Base-by-base conservation (phyloP, 2,888 invertebrate species). In the Odontomyia ornata region DNA sequence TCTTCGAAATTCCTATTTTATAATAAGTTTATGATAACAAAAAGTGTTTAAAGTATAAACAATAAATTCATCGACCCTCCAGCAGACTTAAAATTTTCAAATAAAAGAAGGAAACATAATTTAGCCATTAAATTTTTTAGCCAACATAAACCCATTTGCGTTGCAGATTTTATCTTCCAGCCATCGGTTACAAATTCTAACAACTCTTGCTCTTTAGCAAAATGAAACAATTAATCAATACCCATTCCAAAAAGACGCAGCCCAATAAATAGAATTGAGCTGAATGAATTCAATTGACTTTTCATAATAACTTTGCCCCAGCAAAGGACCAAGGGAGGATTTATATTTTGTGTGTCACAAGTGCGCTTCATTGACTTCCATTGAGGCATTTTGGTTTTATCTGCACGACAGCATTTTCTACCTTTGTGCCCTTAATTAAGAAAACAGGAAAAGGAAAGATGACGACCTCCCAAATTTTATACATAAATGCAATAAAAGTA, bases 211-310 rank as follows among this genome's bases (percentile, higher is more conserved):
- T n/a, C n/a, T n/a, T n/a, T n/a, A n/a, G n/a, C n/a, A n/a, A n/a
- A n/a, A n/a, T n/a, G n/a, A n/a, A n/a, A n/a, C n/a, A n/a, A n/a
- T n/a, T n/a, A n/a, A n/a, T n/a, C n/a, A n/a, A n/a, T n/a, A n/a
- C n/a, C n/a, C 36, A 36, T 36, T 9, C 9, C 36, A 36, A 36
- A 36, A 36, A 36, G 36, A 5, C 36, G 36, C 62, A 62, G 13
- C 62, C 9, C 28, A 5, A 7, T 25, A 62, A 65, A 36, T 15
- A 36, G 4, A 65, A 72, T 18, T 18, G 30, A n/a, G 23, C 25
- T 36, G 43, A 73, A 57, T 60, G 15, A 73, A 73, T 36, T 60
- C 73, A 73, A 73, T 73, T 60, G 73, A 73, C 73, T 60, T 21
- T 57, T 60, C 73, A 60, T n/a, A 57, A 28, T 23, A 21, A 30